Evolutionary conservation across 2,888 invertebrate species (phyloP), one percentile per base, ranked within the genome.

Genomic region (Spatulosminthurus flaviceps): DNA sequence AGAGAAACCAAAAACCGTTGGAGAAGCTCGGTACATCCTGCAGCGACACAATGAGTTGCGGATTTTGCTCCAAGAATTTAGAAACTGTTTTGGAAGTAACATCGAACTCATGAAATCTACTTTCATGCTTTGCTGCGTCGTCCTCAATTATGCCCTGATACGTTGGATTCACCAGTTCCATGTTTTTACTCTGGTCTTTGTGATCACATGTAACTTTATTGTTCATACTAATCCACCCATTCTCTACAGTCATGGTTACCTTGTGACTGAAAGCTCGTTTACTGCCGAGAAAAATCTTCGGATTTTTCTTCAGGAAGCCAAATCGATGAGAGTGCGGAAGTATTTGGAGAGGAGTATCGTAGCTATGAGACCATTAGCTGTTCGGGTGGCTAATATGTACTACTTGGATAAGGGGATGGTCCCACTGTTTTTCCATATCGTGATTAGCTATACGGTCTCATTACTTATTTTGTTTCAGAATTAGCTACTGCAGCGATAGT

Each of bases 61-160:
- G 13, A 64, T 64, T 24, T n/a, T 64, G 9, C 13, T 26, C 22
- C 4, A 28, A 9, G 11, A 69, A 21, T 69, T 29, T n/a, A 69
- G 29, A 13, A 69, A 69, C 29, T 69, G 69, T 21, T 69, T 69
- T n/a, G 69, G 69, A 11, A 69, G 29, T n/a, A 69, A 69, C 34
- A 69, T 69, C 28, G 69, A 69, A 26, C 69, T 69, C 34, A 28
- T 69, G 34, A 69, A 69, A 34, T 69, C 69, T 9, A 69, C 29
- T 9, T 69, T 69, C 19, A 69, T 29, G 11, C 34, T 69, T 9
- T 29, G 69, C 34, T n/a, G 11, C 19, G 34, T 69, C 19, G 19
- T 34, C n/a, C 29, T 69, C 1, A 69, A 69, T 21, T 69, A 11
- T 24, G 69, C 24, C n/a, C 19, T 29, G 29, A 69, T 69, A 7